Conservation (phyloP, 2,888 invertebrate genomes). For the Notodonta dromedarius region DNA sequence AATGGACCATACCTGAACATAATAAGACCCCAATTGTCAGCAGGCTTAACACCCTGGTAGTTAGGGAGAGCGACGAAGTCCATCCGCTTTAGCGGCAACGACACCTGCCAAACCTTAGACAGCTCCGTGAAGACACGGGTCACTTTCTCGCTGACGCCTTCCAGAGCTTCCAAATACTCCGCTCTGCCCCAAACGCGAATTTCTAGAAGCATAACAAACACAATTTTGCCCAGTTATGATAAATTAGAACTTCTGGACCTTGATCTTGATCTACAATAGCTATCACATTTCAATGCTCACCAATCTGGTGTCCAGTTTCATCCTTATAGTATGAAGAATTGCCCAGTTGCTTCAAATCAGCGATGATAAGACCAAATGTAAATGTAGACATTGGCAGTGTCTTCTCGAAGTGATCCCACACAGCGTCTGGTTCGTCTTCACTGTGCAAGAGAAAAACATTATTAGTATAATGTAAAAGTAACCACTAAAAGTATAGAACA, state of each 20-base stretch:
- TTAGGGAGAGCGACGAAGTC: constrained; percentile 90
- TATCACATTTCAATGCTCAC: constrained; percentile 37
- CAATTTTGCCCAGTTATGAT: background rate
- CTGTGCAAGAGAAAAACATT: constrained; percentile 49
- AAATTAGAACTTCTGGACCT: no score
- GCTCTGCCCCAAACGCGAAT: constrained; percentile 87
- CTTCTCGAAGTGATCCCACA: constrained; percentile 87
- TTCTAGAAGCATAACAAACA: constrained; percentile 47
- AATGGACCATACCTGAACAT: constrained; percentile 87
- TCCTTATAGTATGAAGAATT: constrained; percentile 56
- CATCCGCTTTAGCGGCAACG: constrained; percentile 87
- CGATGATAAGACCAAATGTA: constrained; percentile 89
- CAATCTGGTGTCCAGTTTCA: constrained; percentile 60
- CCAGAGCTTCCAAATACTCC: constrained; percentile 84
- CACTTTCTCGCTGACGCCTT: constrained; percentile 85
- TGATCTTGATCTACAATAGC: background rate
- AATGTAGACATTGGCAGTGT: constrained; percentile 92
- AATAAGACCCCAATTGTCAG: constrained; percentile 92
- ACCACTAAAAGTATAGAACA: no score
- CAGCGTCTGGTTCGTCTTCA: constrained; percentile 82
- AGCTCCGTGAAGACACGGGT: constrained; percentile 83
- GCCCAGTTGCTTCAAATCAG: constrained; percentile 83
- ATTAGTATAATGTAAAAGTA: no score
- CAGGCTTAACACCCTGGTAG: constrained; percentile 88
- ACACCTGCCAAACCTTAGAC: constrained; percentile 86